Evolutionary conservation across 37 sponge, comb jelly and placozoan species (phyloP).

Genomic region (Chondrosia reniformis): DNA sequence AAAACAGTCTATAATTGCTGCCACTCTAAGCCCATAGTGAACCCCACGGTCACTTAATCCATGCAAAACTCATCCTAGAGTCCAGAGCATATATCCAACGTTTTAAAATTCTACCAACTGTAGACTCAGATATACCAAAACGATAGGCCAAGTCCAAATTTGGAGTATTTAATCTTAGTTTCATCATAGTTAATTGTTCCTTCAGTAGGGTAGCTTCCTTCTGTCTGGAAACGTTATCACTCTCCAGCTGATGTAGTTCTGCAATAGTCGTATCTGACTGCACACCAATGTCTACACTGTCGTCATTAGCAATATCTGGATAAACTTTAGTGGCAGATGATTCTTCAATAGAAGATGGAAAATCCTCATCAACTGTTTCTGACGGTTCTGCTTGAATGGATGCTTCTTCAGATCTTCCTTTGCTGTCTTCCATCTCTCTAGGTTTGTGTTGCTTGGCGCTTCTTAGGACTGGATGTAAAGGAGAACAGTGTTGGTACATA

Average conservation of each 20-base stretch:
- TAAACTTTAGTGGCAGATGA: too few species aligned
- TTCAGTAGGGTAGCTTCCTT: background rate
- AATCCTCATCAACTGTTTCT: too few species aligned
- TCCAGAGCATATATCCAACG: slow-evolving; percentile 8
- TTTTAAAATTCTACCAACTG: background rate
- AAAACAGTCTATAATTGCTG: slow-evolving; percentile 27
- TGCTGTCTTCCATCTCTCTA: background rate
- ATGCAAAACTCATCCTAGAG: background rate
- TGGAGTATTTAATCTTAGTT: background rate
- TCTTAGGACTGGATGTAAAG: background rate
- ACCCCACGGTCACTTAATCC: slow-evolving; percentile 14
- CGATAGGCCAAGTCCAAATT: background rate
- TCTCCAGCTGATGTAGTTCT: background rate
- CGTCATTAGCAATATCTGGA: too few species aligned
- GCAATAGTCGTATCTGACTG: background rate
- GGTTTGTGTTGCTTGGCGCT: background rate
- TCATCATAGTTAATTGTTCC: background rate
- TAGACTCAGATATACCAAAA: background rate
- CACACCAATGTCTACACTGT: too few species aligned
- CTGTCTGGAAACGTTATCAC: background rate
- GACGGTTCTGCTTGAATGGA: too few species aligned
- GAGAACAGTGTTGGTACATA: background rate
- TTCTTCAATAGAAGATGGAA: too few species aligned
- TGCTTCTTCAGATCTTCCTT: background rate
- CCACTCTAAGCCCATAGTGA: background rate